phyloP scores from a whole-genome alignment of 2,797 vertebrate genomes.

The Perodicticus potto region DNA sequence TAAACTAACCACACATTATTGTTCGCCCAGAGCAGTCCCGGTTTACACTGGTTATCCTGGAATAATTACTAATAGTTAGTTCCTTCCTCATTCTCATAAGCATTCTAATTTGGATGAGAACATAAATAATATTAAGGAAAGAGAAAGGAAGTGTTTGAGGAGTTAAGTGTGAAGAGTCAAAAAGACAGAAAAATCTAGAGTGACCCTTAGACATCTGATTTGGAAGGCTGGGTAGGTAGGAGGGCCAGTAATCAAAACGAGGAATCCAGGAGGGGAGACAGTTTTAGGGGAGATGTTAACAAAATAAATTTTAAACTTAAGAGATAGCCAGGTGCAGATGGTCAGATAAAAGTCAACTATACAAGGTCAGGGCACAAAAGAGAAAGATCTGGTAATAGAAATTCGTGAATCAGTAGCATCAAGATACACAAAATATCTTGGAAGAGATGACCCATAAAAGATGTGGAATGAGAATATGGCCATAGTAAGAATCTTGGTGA shows the following conservation, averaged over 20 bases:
- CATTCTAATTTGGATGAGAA: neutral
- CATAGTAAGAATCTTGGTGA: neutral
- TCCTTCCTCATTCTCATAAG: neutral
- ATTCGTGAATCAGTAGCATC: neutral
- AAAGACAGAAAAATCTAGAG: neutral
- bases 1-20: neutral
- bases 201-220: neutral
- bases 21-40: neutral
- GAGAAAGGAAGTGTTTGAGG: neutral
- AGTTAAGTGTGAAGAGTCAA: neutral
- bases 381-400: neutral
- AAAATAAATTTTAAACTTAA: neutral
- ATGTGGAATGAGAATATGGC: neutral
- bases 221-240: neutral
- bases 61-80: neutral
- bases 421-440: neutral
- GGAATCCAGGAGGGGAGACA: neutral
- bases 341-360: neutral
- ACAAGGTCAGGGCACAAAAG: neutral
- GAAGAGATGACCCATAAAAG: neutral
- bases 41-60: neutral
- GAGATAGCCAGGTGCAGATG: neutral
- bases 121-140: constrained; percentile 38
- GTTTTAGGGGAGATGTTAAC: neutral
- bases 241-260: neutral